Conservation (phyloP, 2,797 vertebrate species). For the Sitta carolinensis region DNA sequence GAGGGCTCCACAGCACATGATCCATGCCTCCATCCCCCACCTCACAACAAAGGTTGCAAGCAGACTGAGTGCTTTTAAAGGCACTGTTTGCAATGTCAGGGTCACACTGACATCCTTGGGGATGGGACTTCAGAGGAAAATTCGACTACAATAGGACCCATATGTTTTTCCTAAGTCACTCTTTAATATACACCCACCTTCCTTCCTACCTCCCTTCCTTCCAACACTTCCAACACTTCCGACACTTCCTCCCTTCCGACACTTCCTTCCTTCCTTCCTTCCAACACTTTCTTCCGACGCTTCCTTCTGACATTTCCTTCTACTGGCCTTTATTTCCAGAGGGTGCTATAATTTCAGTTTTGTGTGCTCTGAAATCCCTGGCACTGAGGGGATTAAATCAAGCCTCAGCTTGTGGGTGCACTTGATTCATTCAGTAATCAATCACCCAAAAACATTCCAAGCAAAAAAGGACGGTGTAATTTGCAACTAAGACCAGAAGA, state of each 20-base stretch:
- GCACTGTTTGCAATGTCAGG: not conserved
- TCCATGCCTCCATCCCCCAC: not conserved
- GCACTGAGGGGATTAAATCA: conserved; percentile 18
- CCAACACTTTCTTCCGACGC: no score
- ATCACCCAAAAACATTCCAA: conserved; percentile 54
- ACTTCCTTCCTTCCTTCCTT: no score
- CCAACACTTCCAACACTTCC: no score
- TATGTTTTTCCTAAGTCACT: not conserved
- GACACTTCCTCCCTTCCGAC: no score
- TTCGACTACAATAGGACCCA: not conserved
- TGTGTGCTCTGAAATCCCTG: not conserved
- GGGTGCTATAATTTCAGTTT: not conserved
- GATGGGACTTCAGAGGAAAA: not conserved
- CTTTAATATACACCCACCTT: not conserved
- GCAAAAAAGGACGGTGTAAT: conserved; percentile 10
- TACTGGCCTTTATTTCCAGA: not conserved
- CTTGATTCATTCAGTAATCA: conserved; percentile 32
- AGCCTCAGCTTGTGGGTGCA: not conserved
- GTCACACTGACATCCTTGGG: not conserved
- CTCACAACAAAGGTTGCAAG: not conserved
- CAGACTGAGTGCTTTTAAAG: not conserved
- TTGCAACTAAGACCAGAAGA: conserved; percentile 44
- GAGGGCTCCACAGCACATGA: fast-evolving
- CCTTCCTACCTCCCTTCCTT: not conserved
- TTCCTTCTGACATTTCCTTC: no score